phyloP scores from a whole-genome alignment of 2,888 invertebrate species.

The Hemaris fuciformis region DNA sequence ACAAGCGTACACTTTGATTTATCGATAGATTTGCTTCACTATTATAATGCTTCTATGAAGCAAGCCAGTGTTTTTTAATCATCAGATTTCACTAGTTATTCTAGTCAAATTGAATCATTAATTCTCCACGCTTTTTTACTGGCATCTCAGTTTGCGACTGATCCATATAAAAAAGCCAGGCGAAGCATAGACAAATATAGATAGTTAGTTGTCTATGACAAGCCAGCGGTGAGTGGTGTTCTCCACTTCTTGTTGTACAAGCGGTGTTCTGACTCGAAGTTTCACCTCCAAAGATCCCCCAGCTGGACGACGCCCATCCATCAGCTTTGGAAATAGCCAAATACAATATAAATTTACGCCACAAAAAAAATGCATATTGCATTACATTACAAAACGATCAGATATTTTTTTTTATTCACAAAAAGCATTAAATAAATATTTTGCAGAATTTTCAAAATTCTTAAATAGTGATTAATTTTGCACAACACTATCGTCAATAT shows the following conservation, averaged over 20 bases:
- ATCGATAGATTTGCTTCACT: not conserved
- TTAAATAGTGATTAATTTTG: too few relatives aligned
- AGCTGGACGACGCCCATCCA: constrained; percentile 93
- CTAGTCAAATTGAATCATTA: too few relatives aligned
- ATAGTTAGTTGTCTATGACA: constrained; percentile 85
- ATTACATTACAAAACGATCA: too few relatives aligned
- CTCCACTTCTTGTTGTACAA: constrained; percentile 93
- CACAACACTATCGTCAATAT: too few relatives aligned
- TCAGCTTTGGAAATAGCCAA: constrained; percentile 82
- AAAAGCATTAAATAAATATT: too few relatives aligned
- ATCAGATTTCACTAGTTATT: not conserved
- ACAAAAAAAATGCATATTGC: too few relatives aligned
- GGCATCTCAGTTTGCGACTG: not conserved
- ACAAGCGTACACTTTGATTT: not conserved
- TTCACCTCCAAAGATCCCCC: constrained; percentile 96
- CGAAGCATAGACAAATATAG: not conserved
- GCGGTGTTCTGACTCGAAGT: constrained; percentile 92
- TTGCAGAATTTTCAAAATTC: too few relatives aligned
- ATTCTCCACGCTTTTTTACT: too few relatives aligned
- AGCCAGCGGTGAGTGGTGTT: constrained; percentile 96
- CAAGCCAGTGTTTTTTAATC: not conserved
- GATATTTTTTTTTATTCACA: too few relatives aligned
- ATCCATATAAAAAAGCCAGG: not conserved
- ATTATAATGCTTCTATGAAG: not conserved
- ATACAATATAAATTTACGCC: too few relatives aligned